A percentile compares a stretch with the other conserved stretches of the same genome.
phyloP scores from a whole-genome alignment of 2,113 vertebrate genomes.

The Leucoraja erinaceus region DNA sequence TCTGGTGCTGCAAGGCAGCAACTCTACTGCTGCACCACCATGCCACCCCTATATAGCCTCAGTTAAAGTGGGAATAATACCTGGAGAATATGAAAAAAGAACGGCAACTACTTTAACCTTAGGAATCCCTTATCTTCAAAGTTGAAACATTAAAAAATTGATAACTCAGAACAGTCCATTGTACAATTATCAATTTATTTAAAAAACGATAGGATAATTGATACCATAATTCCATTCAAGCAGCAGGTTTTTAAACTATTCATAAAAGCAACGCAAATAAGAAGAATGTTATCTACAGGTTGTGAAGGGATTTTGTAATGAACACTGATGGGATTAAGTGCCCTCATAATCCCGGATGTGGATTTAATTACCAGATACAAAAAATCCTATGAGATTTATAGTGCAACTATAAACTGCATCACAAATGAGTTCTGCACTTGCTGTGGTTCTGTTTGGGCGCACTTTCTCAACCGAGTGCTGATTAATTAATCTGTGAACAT shows the following conservation, averaged over 20 bases:
- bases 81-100: neutral
- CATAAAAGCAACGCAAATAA: neutral
- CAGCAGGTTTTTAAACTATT: neutral
- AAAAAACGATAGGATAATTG: neutral
- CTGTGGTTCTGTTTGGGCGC: neutral
- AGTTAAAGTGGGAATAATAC: neutral
- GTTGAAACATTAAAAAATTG: neutral
- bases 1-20: too few relatives aligned
- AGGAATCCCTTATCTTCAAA: neutral
- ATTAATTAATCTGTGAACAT: neutral
- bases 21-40: too few relatives aligned
- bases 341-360: neutral
- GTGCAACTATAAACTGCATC: neutral
- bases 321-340: neutral
- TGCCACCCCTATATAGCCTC: neutral
- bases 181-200: neutral
- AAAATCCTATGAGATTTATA: neutral
- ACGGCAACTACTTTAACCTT: neutral
- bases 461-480: neutral
- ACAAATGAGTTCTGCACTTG: neutral
- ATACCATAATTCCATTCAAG: neutral
- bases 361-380: constrained; percentile 26
- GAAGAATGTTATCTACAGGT: neutral
- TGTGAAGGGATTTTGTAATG: neutral
- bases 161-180: neutral